phyloP scores from a whole-genome alignment of 2,797 vertebrate genomes.

The Garrulus glandarius region DNA sequence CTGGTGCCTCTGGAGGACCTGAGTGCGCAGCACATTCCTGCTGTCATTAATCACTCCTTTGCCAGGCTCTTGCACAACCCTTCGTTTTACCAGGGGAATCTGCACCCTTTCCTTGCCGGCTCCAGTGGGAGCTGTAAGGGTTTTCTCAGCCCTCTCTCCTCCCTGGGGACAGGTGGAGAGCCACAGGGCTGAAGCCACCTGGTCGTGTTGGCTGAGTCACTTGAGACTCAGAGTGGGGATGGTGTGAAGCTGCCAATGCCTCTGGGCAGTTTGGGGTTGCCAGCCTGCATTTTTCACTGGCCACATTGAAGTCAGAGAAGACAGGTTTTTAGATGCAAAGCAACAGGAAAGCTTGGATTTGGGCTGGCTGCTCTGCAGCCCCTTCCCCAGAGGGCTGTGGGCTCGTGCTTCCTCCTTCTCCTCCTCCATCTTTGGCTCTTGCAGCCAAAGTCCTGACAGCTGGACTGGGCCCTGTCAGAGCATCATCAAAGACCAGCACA shows the following conservation, averaged over 20 bases:
- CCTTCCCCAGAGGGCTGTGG: not conserved
- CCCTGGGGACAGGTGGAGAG: not conserved
- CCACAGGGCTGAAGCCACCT: not conserved
- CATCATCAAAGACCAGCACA: not conserved
- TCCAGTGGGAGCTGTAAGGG: not conserved
- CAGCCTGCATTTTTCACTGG: not conserved
- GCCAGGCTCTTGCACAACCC: not conserved
- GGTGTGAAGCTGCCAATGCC: not conserved
- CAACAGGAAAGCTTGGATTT: not conserved
- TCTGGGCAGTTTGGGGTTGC: not conserved
- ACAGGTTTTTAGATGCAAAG: not conserved
- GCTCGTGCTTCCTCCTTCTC: not conserved
- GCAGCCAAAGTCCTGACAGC: not conserved
- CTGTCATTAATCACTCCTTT: not conserved
- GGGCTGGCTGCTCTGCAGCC: not conserved
- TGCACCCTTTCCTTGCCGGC: not conserved
- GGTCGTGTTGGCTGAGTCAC: rapidly evolving
- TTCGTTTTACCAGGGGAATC: not conserved
- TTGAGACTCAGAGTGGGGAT: rapidly evolving
- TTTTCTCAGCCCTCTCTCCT: not conserved
- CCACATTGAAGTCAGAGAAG: not conserved
- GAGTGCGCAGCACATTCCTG: not conserved
- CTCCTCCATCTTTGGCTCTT: not conserved
- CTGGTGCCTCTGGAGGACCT: not conserved
- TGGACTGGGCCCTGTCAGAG: not conserved